Conservation (phyloP, 1,140 invertebrate genomes). For the Atopsyche davidsoni region DNA sequence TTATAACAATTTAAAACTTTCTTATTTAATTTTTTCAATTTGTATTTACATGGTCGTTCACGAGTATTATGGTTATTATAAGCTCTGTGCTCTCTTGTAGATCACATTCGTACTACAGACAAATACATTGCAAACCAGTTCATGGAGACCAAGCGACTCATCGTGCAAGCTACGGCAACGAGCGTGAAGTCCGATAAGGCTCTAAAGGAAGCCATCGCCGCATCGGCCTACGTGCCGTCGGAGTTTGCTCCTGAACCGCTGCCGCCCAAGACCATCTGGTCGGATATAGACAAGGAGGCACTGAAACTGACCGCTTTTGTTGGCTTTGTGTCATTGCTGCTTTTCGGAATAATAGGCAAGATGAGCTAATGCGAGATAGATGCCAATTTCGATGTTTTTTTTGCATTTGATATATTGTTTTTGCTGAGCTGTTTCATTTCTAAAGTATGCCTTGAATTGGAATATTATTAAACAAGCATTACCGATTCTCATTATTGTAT, state of each 20-base stretch:
- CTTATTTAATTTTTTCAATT: no score
- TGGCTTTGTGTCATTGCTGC: not conserved
- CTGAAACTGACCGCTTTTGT: constrained; percentile 14
- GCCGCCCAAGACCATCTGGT: no score
- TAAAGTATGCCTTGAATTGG: no score
- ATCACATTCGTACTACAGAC: constrained; percentile 22
- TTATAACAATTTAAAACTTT: no score
- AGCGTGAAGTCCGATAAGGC: constrained; percentile 8
- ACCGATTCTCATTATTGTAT: no score
- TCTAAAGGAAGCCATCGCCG: not conserved
- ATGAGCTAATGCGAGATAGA: constrained; percentile 5
- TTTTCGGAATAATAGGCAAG: constrained; percentile 14
- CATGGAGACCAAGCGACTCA: constrained; percentile 19
- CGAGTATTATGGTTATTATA: not conserved
- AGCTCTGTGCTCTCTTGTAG: constrained; percentile 16
- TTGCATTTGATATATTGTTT: no score
- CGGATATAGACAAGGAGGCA: constrained; percentile 12
- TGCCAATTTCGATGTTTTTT: no score
- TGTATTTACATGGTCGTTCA: no score
- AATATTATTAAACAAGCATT: no score
- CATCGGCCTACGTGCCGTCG: not conserved
- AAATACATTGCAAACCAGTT: constrained; percentile 20
- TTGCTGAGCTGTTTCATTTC: no score
- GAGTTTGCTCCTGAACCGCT: no score
- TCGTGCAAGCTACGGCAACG: constrained; percentile 6